Percentiles rank a stretch among this genome's conserved stretches.
These are phyloP conservation scores for Psittacara wagleri DNA, from an alignment of 2,113 vertebrate genomes.

Conservation along the genomic window DNA sequence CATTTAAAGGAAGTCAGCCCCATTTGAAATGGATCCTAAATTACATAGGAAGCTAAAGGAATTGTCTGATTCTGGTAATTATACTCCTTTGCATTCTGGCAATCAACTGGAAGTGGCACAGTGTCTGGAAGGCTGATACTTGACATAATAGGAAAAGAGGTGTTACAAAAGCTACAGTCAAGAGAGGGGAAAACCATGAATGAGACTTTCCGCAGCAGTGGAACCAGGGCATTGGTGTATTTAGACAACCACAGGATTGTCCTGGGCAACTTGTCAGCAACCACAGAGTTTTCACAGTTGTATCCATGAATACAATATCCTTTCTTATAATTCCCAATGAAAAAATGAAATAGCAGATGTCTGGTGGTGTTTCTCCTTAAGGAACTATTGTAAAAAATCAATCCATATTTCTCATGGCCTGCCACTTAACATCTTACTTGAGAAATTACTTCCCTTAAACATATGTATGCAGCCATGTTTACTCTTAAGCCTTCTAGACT, in stretches of 20 bases:
- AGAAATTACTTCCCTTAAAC: not conserved
- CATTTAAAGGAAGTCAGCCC: not conserved
- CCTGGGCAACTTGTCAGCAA: conserved; percentile 11
- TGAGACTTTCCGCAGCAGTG: not conserved
- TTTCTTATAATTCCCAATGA: not conserved
- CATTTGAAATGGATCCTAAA: not conserved
- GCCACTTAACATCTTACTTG: not conserved
- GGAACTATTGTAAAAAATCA: not conserved
- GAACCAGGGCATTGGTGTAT: not conserved
- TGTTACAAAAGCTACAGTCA: not conserved
- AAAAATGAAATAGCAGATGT: not conserved
- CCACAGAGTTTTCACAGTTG: conserved; percentile 18
- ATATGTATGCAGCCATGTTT: not conserved
- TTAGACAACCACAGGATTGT: conserved; percentile 37
- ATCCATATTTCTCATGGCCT: not conserved
- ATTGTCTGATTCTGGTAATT: not conserved
- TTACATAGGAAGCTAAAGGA: not conserved
- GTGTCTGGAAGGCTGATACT: not conserved
- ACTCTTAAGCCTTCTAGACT: not conserved
- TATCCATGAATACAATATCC: not conserved
- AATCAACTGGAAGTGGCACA: not conserved
- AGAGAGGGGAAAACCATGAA: conserved; percentile 3
- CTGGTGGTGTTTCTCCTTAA: not conserved
- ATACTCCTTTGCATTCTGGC: not conserved
- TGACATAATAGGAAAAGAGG: not conserved